Conservation (phyloP, 2,888 invertebrate species). For the Meandrusa payeni region DNA sequence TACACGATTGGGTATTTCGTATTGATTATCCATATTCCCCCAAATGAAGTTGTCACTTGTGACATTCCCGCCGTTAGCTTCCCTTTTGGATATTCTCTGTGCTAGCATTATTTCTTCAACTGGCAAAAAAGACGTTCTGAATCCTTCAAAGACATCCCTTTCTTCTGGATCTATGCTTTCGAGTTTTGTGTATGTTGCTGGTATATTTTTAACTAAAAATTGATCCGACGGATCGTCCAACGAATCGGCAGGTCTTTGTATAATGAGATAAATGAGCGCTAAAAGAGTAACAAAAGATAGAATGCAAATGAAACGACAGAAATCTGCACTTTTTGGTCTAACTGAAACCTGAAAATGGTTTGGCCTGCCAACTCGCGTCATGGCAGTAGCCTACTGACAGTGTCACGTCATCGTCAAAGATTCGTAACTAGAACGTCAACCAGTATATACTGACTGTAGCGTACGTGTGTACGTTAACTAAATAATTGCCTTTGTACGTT, state of each 20-base stretch:
- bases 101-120: slow-evolving; percentile 72
- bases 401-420: slow-evolving; percentile 39
- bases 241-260: slow-evolving; percentile 44
- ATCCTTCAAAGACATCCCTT: slow-evolving; percentile 81
- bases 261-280: slow-evolving; percentile 46
- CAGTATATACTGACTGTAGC: slow-evolving; percentile 22
- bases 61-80: slow-evolving; percentile 46
- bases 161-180: slow-evolving; percentile 77
- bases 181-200: slow-evolving; percentile 54
- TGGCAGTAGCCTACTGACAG: slow-evolving; percentile 65
- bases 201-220: slow-evolving; percentile 56
- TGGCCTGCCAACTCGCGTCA: slow-evolving; percentile 65
- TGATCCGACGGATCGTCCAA: slow-evolving; percentile 62
- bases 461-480: slow-evolving; percentile 40
- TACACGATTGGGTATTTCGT: slow-evolving; percentile 44
- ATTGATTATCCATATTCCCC: slow-evolving; percentile 39
- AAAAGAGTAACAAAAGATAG: slow-evolving; percentile 40
- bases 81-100: slow-evolving; percentile 37
- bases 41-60: slow-evolving; percentile 56
- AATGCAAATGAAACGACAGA: slow-evolving; percentile 47
- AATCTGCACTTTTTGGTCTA: slow-evolving; percentile 53
- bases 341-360: slow-evolving; percentile 47
- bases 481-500: slow-evolving; percentile 47
- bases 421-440: slow-evolving; percentile 53
- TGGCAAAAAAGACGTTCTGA: slow-evolving; percentile 83